Evolutionary conservation across 2,113 vertebrate genomes (phyloP).

Genomic region (Eretmochelys imbricata): DNA sequence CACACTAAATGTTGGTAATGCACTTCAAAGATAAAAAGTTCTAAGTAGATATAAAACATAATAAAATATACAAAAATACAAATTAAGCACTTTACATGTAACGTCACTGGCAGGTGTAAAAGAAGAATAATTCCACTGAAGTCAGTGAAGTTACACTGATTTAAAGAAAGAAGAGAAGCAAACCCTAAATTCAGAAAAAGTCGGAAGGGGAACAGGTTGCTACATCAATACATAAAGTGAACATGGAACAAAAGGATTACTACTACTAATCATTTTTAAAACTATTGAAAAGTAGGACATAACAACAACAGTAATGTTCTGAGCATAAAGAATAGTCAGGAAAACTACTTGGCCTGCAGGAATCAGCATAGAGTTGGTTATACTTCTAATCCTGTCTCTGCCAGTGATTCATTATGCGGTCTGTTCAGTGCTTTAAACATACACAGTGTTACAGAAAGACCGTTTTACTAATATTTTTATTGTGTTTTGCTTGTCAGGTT

Average conservation of each 20-base stretch:
- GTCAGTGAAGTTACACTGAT: not conserved
- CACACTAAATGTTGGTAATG: not conserved
- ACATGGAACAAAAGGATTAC: not conserved
- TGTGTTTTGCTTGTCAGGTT: constrained; percentile 6
- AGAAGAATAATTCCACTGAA: not conserved
- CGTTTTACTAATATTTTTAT: constrained; percentile 9
- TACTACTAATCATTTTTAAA: not conserved
- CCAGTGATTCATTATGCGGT: not conserved
- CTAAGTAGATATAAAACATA: not conserved
- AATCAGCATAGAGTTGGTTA: not conserved
- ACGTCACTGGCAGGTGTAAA: not conserved
- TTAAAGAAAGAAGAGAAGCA: constrained; percentile 9
- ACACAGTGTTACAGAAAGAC: not conserved
- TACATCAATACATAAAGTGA: not conserved
- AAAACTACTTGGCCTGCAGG: not conserved
- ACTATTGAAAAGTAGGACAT: not conserved
- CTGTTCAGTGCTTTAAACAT: not conserved
- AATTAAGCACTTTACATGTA: not conserved
- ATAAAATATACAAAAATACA: not conserved
- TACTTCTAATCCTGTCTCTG: not conserved
- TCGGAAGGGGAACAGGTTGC: not conserved
- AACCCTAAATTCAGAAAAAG: not conserved
- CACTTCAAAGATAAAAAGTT: not conserved
- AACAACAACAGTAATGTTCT: not conserved
- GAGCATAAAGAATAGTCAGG: not conserved